These are phyloP conservation scores for Solea senegalensis DNA, from an alignment of 2,113 vertebrate species.

Conservation along the genomic window DNA sequence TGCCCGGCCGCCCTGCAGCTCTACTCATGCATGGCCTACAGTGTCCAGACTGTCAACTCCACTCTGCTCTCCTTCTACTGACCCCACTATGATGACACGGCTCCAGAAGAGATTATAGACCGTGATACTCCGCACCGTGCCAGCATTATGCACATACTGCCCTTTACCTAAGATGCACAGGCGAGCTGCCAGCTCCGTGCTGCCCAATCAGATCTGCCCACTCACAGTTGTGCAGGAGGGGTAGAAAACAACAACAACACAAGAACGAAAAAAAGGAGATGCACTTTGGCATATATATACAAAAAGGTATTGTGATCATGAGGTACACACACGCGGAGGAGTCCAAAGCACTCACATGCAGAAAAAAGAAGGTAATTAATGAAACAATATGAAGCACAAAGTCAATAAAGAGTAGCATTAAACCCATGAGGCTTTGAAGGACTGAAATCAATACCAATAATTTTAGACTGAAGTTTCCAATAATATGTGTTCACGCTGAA, in stretches of 20 bases:
- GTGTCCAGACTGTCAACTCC: slow-evolving; percentile 67
- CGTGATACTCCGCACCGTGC: slow-evolving; percentile 59
- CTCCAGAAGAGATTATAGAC: slow-evolving; percentile 75
- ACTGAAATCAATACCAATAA: slow-evolving; percentile 44
- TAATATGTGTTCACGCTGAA: slow-evolving; percentile 24
- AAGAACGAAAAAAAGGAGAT: not conserved
- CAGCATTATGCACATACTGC: slow-evolving; percentile 74
- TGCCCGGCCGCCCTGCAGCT: slow-evolving; percentile 53
- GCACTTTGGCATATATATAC: no score
- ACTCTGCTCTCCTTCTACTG: slow-evolving; percentile 60
- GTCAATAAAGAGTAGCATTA: slow-evolving; percentile 27
- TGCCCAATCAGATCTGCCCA: slow-evolving; percentile 54
- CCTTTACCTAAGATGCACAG: slow-evolving; percentile 69
- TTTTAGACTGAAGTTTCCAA: slow-evolving; percentile 38
- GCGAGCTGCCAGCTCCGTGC: slow-evolving; percentile 63
- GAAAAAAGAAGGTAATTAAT: slow-evolving; percentile 24
- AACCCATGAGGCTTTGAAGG: slow-evolving; percentile 26
- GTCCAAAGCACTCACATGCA: not conserved
- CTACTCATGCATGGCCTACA: slow-evolving; percentile 35
- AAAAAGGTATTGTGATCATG: no score
- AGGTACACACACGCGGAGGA: slow-evolving; percentile 4
- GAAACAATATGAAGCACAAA: slow-evolving; percentile 1
- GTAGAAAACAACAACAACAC: slow-evolving; percentile 5
- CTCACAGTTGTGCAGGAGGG: slow-evolving; percentile 36
- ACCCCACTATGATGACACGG: slow-evolving; percentile 71